Evolutionary conservation across 2,888 invertebrate species (phyloP).

Genomic region (Amiota communis): DNA sequence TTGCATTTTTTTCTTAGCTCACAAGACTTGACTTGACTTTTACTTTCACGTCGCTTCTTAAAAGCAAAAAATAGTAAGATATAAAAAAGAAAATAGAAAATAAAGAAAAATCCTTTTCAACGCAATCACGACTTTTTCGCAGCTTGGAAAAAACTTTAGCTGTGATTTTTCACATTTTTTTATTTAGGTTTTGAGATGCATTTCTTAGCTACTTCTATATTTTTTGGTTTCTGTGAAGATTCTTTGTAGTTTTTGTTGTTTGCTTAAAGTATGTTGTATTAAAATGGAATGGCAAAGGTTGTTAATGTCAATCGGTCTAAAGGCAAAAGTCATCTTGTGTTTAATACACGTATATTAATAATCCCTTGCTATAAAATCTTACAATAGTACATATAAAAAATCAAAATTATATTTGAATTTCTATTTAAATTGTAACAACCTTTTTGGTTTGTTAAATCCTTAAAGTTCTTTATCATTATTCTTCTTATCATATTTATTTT

Average conservation of each 20-base stretch:
- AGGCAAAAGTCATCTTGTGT: background rate
- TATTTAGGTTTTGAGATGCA: slow-evolving; percentile 2
- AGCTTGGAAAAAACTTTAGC: slow-evolving; percentile 54
- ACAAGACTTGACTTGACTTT: slow-evolving; percentile 48
- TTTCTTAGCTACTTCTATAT: background rate
- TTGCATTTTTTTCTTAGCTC: slow-evolving; percentile 33
- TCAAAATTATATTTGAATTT: too few relatives aligned
- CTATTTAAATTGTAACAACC: too few relatives aligned
- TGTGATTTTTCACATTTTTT: slow-evolving; percentile 31
- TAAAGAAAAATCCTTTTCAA: slow-evolving; percentile 52
- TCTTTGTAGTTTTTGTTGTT: slow-evolving; percentile 10
- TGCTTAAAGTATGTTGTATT: slow-evolving; percentile 18
- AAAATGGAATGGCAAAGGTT: slow-evolving; percentile 10
- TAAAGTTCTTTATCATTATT: too few relatives aligned
- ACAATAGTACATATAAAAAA: too few relatives aligned
- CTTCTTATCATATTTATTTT: too few relatives aligned
- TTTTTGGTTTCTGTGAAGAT: slow-evolving; percentile 14
- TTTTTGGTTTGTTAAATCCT: too few relatives aligned
- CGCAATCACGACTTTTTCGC: slow-evolving; percentile 65
- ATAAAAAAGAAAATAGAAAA: slow-evolving; percentile 38
- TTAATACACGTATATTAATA: too few relatives aligned
- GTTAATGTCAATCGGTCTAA: slow-evolving; percentile 4
- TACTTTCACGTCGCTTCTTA: slow-evolving; percentile 43
- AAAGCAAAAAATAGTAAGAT: background rate
- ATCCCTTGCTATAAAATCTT: too few relatives aligned